Base-by-base conservation (phyloP, 2,797 vertebrate genomes). In the Octomys mimax region DNA sequence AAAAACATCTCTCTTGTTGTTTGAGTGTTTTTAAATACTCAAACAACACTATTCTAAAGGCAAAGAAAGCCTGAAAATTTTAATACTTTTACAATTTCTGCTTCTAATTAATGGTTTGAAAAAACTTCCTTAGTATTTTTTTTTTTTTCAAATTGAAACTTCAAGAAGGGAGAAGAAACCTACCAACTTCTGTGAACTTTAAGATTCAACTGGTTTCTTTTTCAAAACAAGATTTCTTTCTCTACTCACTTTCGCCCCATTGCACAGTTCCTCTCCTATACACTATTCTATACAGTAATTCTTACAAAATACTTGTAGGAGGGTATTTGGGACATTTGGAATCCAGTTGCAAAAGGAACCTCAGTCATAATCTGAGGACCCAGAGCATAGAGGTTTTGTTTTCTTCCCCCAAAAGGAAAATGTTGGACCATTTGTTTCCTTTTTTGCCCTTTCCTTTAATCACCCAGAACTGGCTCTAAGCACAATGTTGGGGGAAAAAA, bases 401-500 rank as follows among this genome's bases (percentile, higher is more conserved):
- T 94, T 91, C 77, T 57, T 97, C 98, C 96, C 96, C 97, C 95
- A 93, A 42, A 98, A 88, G 89, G 62, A 79, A 73, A 54, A 96
- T 88, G 93, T 97, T 97, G 42, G 91, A 88, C 97, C 95, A 77
- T 97, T 94, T 96, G 28, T n/a, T 94, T 89, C 70, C 70, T 59
- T 77, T 79, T 89, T 57, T 77, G 79, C n/a, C 70, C 78, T 92
- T 93, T 96, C 96, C 97, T 96, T 39, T 97, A 97, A 97, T 95
- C 97, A 98, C 95, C 94, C 98, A 97, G 98, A 84, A 59, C 92
- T 97, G 95, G 49, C 97, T 98, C 95, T 97, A 98, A 98, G 95
- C 88, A 98, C 78, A 97, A 75, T 28, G 12, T 91, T 97, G 94
- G 96, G 94, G 96, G 75, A 82, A 57, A 57, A 61, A 61, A 90